Evolutionary conservation across 35 echinoderm and acorn worm species (phyloP), one percentile per base, ranked within the genome.

Genomic region (Anneissia japonica): DNA sequence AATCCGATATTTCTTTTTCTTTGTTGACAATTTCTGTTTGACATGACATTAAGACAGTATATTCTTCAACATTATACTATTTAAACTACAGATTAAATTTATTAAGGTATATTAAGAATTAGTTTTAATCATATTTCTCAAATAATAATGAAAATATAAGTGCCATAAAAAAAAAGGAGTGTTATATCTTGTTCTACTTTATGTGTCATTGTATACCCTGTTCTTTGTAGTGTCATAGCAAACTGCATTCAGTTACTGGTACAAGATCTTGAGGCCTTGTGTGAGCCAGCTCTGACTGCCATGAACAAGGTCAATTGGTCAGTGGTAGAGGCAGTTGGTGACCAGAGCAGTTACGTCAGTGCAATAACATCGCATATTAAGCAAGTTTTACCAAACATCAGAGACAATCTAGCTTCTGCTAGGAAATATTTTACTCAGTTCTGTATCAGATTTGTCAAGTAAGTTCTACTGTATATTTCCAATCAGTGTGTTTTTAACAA

Each of bases 291-390:
- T 21, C 82, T 97, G 31, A 93, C 88, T 73, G 95, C 95, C 39
- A 97, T 97, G 95, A 97, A 97, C 79, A 97, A 97, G 84, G 94
- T 97, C 5, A 97, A 93, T 82, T 97, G 95, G 95, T 93, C 95
- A 14, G 75, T 81, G 4, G 88, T 97, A 31, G 95, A 97, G 85
- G 85, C 91, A 6, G 95, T 97, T 37, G 95, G 95, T 0, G 95
- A 97, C 34, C 95, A 97, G 81, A 97, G 95, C 79, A 87, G 91
- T 21, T 97, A 97, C 51, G 91, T 97, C 32, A 97, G 89, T 7
- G 95, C 95, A 37, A 92, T 97, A 41, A 97, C 95, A 43, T 88
- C 84, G 17, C 95, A 97, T 73, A 93, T 97, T 74, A 93, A 93
- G 46, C 85, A 89, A 82, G 87, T 89, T 30, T 56, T 97, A 84